These are phyloP conservation scores for Porites australiensis DNA, from an alignment of 64 coral and sea anemone genomes.

Conservation along the genomic window DNA sequence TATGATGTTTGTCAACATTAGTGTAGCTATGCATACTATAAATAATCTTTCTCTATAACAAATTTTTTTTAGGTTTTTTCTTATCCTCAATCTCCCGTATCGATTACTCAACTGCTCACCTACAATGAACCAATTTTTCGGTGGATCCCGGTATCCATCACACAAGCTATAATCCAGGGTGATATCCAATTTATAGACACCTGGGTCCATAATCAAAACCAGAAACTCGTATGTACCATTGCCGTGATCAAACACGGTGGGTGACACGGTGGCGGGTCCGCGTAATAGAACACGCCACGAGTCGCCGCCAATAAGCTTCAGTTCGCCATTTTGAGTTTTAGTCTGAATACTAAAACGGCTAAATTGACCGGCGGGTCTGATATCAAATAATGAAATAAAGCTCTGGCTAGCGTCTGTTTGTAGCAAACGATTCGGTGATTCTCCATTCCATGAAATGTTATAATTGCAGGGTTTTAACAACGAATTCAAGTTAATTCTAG, in stretches of 20 bases:
- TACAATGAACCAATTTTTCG: slow-evolving; percentile 76
- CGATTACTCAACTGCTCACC: slow-evolving; percentile 43
- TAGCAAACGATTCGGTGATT: background rate
- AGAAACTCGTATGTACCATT: slow-evolving; percentile 92
- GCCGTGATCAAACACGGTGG: slow-evolving; percentile 87
- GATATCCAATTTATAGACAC: slow-evolving; percentile 89
- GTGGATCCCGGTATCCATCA: slow-evolving; percentile 86
- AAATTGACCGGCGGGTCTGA: slow-evolving; percentile 86
- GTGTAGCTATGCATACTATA: no score
- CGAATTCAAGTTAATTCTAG: slow-evolving; percentile 59
- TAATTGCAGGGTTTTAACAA: slow-evolving; percentile 55
- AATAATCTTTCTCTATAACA: no score
- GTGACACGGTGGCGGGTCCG: slow-evolving; percentile 84
- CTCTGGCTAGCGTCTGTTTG: slow-evolving; percentile 74
- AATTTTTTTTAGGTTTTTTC: no score
- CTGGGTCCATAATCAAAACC: slow-evolving; percentile 83
- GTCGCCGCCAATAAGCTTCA: slow-evolving; percentile 81
- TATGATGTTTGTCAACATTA: no score
- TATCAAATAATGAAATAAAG: slow-evolving; percentile 62
- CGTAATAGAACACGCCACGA: slow-evolving; percentile 82
- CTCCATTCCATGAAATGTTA: slow-evolving; percentile 62
- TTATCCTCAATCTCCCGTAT: no score
- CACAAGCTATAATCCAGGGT: slow-evolving; percentile 89
- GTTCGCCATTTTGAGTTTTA: slow-evolving; percentile 59
- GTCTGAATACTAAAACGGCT: slow-evolving; percentile 89